Evolutionary conservation across 92 coral and sea anemone genomes (phyloP).

Genomic region (Phymanthus crucifer): DNA sequence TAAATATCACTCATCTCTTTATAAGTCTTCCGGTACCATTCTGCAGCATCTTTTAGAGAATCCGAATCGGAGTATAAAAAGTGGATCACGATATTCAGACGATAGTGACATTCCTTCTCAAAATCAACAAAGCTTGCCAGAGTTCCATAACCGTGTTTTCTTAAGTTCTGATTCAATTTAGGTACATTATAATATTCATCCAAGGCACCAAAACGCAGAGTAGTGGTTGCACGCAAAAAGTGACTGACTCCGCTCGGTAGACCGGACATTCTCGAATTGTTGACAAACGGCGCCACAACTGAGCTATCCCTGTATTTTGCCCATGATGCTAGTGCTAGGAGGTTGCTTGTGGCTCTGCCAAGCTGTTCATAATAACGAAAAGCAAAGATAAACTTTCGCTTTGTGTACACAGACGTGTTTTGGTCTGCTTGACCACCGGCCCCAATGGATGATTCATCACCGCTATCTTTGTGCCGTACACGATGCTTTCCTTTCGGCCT

Average conservation of each 20-base stretch:
- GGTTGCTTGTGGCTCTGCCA: conserved; percentile 90
- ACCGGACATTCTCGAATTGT: conserved; percentile 97
- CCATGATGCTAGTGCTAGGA: conserved; percentile 83
- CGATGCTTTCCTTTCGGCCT: conserved; percentile 17
- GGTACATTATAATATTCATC: conserved; percentile 70
- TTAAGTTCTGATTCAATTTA: conserved; percentile 62
- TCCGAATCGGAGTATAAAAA: conserved; percentile 68
- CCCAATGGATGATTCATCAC: conserved; percentile 15
- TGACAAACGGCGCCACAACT: conserved; percentile 93
- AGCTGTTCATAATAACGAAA: conserved; percentile 98
- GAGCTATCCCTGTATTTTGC: conserved; percentile 77
- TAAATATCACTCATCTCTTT: conserved; percentile 66
- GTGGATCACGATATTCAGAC: conserved; percentile 85
- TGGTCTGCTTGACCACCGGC: conserved; percentile 10
- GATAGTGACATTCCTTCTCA: conserved; percentile 69
- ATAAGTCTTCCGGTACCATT: conserved; percentile 75
- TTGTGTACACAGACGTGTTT: conserved; percentile 15
- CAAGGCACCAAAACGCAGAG: conserved; percentile 60
- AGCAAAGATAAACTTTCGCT: conserved; percentile 79
- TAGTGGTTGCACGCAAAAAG: conserved; percentile 53
- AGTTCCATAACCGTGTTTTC: conserved; percentile 75
- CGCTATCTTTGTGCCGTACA: conserved; percentile 11
- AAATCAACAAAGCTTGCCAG: conserved; percentile 70
- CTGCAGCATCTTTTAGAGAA: conserved; percentile 60
- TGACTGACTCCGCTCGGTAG: conserved; percentile 86